Percentiles rank a stretch among this genome's conserved stretches.
These are phyloP conservation scores for Ataeniobius toweri DNA, from an alignment of 2,797 vertebrate species.

Conservation along the genomic window DNA sequence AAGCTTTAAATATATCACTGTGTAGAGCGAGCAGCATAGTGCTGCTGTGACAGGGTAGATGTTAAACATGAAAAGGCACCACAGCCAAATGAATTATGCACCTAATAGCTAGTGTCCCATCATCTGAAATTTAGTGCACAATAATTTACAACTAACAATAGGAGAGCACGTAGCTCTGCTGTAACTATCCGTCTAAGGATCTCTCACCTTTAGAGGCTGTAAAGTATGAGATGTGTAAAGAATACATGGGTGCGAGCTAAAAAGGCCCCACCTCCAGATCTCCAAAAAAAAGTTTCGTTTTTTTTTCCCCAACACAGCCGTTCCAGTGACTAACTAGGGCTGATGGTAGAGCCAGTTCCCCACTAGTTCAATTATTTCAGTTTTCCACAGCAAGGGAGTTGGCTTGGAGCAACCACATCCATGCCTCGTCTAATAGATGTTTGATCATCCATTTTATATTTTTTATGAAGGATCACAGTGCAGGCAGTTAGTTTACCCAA, in stretches of 20 bases:
- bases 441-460: neutral
- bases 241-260: neutral
- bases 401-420: too few species aligned
- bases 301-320: neutral
- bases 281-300: neutral
- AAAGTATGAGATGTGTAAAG: neutral
- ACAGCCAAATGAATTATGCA: neutral
- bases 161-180: neutral
- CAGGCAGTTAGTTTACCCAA: too few species aligned
- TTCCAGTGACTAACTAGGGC: too few species aligned
- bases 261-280: neutral
- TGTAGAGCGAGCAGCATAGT: neutral
- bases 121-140: neutral
- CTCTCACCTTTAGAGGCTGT: neutral
- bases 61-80: neutral
- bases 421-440: neutral
- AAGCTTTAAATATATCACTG: neutral
- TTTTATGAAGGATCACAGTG: neutral
- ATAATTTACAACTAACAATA: neutral
- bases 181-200: neutral
- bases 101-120: neutral
- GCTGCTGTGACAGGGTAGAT: neutral
- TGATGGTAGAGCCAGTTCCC: too few species aligned
- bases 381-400: too few species aligned
- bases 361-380: too few species aligned